Evolutionary conservation across 2,113 vertebrate genomes (phyloP), one percentile per base, ranked within the genome.

Genomic region (Chaenogobius annularis): DNA sequence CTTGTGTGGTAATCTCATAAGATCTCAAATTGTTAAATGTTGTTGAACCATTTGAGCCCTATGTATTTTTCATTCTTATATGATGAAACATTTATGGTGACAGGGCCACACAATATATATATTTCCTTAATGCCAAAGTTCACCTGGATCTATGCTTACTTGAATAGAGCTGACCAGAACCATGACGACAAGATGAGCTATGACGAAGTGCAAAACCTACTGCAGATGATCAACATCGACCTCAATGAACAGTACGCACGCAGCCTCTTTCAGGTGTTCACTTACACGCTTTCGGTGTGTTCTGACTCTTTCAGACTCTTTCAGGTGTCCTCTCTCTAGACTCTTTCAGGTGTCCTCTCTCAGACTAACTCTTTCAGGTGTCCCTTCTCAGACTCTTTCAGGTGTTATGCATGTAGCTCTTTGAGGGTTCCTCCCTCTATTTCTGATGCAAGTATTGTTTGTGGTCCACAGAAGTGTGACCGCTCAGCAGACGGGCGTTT

Each of bases 131-230:
- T 4, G 4, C 91, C 14, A 0, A 3, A 7, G 5, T 20, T 0
- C 63, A 96, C 93, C 68, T 99, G 97, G 97, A 98, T 99, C 86
- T 90, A 95, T 6, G 93, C 92, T 52, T 96, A 96, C 70, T 91
- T 99, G 86, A 95, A 92, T 73, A 92, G 91, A 22, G 97, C 97
- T 0, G 97, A 99, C 79, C 92, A 92, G 75, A 91, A 99, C 88
- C 93, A 92, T 31, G 97, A 99, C 62, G 95, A 95, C 46, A 97
- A 95, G 89, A 98, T 99, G 96, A 96, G 94, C 81, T 98, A 98
- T 72, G 92, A 95, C 48, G 97, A 99, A 86, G 94, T 98, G 73
- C 96, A 96, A 91, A 93, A 72, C 65, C 94, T 99, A 87, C 92
- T 99, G 72, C 88, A 93, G 82, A 97, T 98, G 96, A 95, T 98